phyloP scores from a whole-genome alignment of 2,888 invertebrate species.

The Allophyes oxyacanthae region DNA sequence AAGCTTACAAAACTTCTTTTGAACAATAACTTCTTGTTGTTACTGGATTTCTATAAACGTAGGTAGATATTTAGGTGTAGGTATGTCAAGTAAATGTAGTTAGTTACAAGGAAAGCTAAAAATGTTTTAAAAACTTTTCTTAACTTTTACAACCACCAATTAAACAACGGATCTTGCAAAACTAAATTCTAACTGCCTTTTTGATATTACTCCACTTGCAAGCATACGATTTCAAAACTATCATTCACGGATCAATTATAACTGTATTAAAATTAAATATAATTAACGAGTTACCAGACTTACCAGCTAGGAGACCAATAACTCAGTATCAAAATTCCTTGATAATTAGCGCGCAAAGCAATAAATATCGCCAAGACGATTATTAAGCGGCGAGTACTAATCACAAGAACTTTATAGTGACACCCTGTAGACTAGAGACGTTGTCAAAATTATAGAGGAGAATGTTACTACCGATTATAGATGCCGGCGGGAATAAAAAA shows the following conservation, averaged over 20 bases:
- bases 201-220: slow-evolving; percentile 11
- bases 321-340: slow-evolving; percentile 88
- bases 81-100: too few relatives aligned
- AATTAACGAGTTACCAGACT: slow-evolving; percentile 66
- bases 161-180: slow-evolving; percentile 9
- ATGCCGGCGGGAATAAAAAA: slow-evolving; percentile 1
- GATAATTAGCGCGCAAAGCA: slow-evolving; percentile 83
- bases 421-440: slow-evolving; percentile 69
- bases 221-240: slow-evolving; percentile 40
- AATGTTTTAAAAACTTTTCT: too few relatives aligned
- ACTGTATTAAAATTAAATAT: slow-evolving; percentile 71
- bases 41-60: too few relatives aligned
- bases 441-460: slow-evolving; percentile 47
- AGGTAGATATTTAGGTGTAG: too few relatives aligned
- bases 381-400: slow-evolving; percentile 83
- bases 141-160: too few relatives aligned
- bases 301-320: slow-evolving; percentile 70
- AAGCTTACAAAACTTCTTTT: too few relatives aligned
- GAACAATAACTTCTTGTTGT: too few relatives aligned
- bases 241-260: slow-evolving; percentile 55
- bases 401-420: slow-evolving; percentile 76
- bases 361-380: slow-evolving; percentile 85
- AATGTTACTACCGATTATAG: slow-evolving; percentile 21
- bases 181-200: slow-evolving; percentile 4
- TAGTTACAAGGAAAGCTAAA: too few relatives aligned